phyloP scores from a whole-genome alignment of 2,888 invertebrate genomes.

The Prenolepis imparis region DNA sequence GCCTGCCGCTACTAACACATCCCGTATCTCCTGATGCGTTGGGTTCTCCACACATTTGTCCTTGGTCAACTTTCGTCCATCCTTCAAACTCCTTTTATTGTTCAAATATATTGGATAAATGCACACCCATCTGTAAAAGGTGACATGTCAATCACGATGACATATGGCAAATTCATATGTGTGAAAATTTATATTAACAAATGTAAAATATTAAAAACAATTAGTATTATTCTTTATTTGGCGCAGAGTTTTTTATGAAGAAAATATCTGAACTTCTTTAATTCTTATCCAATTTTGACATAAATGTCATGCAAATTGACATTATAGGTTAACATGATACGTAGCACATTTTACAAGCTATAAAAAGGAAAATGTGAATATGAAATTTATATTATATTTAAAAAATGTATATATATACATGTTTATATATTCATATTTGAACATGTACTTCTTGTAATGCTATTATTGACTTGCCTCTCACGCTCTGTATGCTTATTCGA shows the following conservation, averaged over 20 bases:
- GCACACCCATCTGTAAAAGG: slow-evolving; percentile 94
- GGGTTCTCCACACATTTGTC: slow-evolving; percentile 97
- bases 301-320: background rate
- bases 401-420: background rate
- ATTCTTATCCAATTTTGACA: background rate
- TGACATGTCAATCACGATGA: slow-evolving; percentile 7
- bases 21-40: slow-evolving; percentile 97
- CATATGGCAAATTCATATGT: slow-evolving; percentile 12
- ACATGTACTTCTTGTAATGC: background rate
- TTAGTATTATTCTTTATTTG: slow-evolving; percentile 33
- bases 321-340: slow-evolving; percentile 28
- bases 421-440: background rate
- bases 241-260: background rate
- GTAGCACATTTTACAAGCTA: background rate
- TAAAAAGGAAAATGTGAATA: background rate
- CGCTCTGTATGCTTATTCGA: slow-evolving; percentile 93
- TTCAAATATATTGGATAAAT: slow-evolving; percentile 99
- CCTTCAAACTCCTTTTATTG: slow-evolving; percentile 95
- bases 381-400: background rate
- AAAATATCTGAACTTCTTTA: background rate
- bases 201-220: background rate
- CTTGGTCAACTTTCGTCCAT: slow-evolving; percentile 95
- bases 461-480: slow-evolving; percentile 88
- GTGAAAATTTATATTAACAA: background rate
- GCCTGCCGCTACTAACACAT: slow-evolving; percentile 94